Conservation (phyloP, 2,888 invertebrate species). For the Ennomos quercinarius region DNA sequence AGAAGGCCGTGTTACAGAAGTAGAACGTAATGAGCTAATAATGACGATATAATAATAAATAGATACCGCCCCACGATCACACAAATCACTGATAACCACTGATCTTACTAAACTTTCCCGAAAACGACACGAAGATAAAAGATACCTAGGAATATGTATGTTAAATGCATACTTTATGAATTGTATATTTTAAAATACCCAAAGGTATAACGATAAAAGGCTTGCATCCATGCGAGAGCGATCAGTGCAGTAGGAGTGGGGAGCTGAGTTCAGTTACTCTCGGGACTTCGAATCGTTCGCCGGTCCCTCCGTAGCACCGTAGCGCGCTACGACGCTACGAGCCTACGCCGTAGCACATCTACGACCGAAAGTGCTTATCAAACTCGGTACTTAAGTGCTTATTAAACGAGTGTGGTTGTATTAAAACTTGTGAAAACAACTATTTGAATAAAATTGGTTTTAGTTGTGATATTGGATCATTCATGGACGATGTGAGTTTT, state of each 20-base stretch:
- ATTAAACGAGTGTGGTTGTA: constrained; percentile 35
- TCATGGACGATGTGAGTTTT: constrained; percentile 31
- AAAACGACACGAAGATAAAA: too few species aligned
- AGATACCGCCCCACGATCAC: too few species aligned
- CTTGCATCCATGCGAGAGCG: constrained; percentile 54
- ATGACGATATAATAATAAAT: too few species aligned
- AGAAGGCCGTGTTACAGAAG: too few species aligned
- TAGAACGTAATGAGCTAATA: too few species aligned
- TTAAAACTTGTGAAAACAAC: constrained; percentile 36
- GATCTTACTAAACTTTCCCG: too few species aligned
- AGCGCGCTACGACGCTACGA: constrained; percentile 42
- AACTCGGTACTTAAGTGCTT: constrained; percentile 45
- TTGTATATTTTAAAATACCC: constrained; percentile 1
- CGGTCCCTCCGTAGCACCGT: constrained; percentile 43
- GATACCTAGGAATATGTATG: too few species aligned
- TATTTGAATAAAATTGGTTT: constrained; percentile 27
- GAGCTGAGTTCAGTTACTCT: constrained; percentile 59
- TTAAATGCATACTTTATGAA: too few species aligned
- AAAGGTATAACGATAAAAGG: constrained; percentile 10
- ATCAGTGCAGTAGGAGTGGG: constrained; percentile 50
- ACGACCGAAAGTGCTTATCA: constrained; percentile 50
- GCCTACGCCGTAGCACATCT: constrained; percentile 46
- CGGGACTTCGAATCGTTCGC: constrained; percentile 56
- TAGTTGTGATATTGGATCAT: constrained; percentile 38
- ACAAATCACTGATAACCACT: too few species aligned